phyloP scores from a whole-genome alignment of 2,888 invertebrate species.

The Pecten maximus region DNA sequence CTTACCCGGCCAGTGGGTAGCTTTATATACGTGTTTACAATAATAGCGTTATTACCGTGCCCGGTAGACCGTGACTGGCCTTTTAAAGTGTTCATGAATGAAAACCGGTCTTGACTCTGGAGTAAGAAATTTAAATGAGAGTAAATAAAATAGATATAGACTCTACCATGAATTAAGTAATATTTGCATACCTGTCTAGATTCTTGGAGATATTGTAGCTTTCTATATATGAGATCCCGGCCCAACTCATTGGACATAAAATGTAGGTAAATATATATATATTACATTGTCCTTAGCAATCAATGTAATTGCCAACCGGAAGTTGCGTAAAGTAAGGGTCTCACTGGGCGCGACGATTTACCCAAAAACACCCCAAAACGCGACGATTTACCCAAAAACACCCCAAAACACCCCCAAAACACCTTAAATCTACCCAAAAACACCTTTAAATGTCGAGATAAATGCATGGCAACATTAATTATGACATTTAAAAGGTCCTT shows the following conservation, averaged over 20 bases:
- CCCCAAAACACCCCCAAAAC: too few species aligned
- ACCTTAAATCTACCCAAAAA: too few species aligned
- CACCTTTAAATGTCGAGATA: too few species aligned
- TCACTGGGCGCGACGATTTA: too few species aligned
- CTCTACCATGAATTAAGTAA: background rate
- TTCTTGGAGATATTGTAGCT: background rate
- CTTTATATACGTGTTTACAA: background rate
- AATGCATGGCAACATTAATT: too few species aligned
- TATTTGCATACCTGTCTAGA: conserved; percentile 8
- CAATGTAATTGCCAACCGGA: background rate
- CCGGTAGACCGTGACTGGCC: background rate
- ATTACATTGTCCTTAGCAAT: conserved; percentile 16
- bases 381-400: too few species aligned
- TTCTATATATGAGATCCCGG: background rate
- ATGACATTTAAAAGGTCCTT: too few species aligned
- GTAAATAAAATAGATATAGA: too few species aligned
- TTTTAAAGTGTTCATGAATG: conserved; percentile 1
- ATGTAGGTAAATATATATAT: background rate
- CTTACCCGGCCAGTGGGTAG: background rate
- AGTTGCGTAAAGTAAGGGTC: conserved; percentile 30
- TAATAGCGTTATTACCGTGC: background rate
- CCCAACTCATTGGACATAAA: background rate
- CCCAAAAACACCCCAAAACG: too few species aligned
- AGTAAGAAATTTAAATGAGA: too few species aligned
- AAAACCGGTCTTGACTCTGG: conserved; percentile 3